Evolutionary conservation across 2,888 invertebrate species (phyloP).

Genomic region (Glyphotaelius pellucidus): DNA sequence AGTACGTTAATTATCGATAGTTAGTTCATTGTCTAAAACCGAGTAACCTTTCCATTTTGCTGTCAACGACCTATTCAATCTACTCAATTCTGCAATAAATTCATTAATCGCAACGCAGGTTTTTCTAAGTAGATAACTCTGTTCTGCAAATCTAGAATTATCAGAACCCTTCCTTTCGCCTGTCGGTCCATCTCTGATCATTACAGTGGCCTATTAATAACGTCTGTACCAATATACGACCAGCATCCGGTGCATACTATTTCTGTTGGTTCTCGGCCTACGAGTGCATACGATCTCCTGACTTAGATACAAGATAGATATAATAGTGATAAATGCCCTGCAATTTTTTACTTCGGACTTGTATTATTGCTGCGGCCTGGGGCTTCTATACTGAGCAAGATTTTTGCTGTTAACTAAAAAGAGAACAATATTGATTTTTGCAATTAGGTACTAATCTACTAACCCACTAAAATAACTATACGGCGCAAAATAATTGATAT

Average conservation of each 20-base stretch:
- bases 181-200: background rate
- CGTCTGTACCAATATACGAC: constrained; percentile 30
- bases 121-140: background rate
- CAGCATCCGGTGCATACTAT: constrained; percentile 43
- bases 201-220: constrained; percentile 34
- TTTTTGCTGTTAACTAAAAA: background rate
- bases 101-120: background rate
- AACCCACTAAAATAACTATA: too few relatives aligned
- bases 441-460: too few relatives aligned
- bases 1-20: too few relatives aligned
- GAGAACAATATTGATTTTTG: background rate
- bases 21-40: too few relatives aligned
- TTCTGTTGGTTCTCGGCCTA: constrained; percentile 28
- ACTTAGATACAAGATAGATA: constrained; percentile 29
- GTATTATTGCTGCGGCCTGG: background rate
- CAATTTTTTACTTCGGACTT: constrained; percentile 11
- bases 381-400: background rate
- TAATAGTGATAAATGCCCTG: constrained; percentile 38
- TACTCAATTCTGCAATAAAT: background rate
- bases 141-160: background rate
- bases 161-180: background rate
- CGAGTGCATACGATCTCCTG: constrained; percentile 30
- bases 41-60: too few relatives aligned
- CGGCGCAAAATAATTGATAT: background rate
- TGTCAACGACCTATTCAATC: too few relatives aligned